Base-by-base conservation (phyloP, 2,113 vertebrate species). In the Kobus ellipsiprymnus region DNA sequence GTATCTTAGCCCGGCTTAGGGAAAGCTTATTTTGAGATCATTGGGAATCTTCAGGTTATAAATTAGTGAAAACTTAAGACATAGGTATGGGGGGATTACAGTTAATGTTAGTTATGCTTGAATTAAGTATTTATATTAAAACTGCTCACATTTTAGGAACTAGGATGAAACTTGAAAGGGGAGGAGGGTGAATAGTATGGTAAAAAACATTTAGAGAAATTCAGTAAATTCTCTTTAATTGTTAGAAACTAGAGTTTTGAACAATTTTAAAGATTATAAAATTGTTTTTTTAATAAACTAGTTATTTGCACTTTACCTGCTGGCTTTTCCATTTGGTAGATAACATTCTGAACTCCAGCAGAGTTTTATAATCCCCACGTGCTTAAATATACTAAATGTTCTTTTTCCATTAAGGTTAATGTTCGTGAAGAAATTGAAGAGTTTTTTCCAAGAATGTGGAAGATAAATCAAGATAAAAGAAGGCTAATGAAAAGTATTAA, bases 391-490 rank as follows among this genome's bases (percentile, higher is more conserved):
- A 99, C 99, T 99, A 99, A 99, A 99, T 99, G 99, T 99, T 99
- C 99, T 99, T 99, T 99, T 99, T 99, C 99, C 99, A 99, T 99
- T 99, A 99, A 99, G 99, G 99, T 99, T 99, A 99, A 99, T 99
- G 99, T 99, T 99, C 99, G 99, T 99, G 99, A 99, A 99, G 99
- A 99, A 99, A 99, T 99, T 99, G 99, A 99, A 99, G 99, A 99
- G 99, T 99, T 99, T 99, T 99, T 99, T 99, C 99, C 99, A 99
- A 99, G 99, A 99, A 99, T 99, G 99, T 99, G 99, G 99, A 99
- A 99, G 99, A 99, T 99, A 99, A 99, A 99, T 99, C 99, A 99
- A 99, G 99, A 99, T 99, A 99, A 99, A 99, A 99, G 99, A 99
- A 99, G 99, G 99, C 99, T 99, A 99, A 99, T 99, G 99, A 99